Evolutionary conservation across 2,113 vertebrate species (phyloP).

Genomic region (Columbina picui): DNA sequence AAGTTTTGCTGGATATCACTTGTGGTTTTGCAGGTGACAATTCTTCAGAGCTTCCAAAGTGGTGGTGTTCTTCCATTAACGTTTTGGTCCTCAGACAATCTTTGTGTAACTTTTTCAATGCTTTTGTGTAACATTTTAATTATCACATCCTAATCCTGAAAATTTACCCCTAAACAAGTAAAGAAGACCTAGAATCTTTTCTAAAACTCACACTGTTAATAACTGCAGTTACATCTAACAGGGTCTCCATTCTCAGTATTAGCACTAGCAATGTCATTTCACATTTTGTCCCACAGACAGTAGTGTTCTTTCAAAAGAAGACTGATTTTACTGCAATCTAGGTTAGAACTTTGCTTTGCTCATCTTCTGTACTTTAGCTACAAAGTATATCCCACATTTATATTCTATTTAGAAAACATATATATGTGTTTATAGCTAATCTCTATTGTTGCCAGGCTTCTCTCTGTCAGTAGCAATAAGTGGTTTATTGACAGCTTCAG

Average conservation of each 20-base stretch:
- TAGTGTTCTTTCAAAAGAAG: not conserved
- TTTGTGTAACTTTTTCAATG: not conserved
- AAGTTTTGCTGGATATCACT: not conserved
- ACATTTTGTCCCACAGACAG: not conserved
- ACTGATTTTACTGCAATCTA: not conserved
- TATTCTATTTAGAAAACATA: not conserved
- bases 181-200: not conserved
- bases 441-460: not conserved
- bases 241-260: not conserved
- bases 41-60: not conserved
- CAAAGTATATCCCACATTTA: not conserved
- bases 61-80: not conserved
- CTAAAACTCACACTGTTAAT: not conserved
- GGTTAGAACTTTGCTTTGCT: not conserved
- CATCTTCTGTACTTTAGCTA: not conserved
- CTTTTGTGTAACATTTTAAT: not conserved
- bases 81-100: not conserved
- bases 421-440: not conserved
- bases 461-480: not conserved
- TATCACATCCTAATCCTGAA: not conserved
- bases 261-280: not conserved
- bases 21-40: not conserved
- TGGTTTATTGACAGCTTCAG: not conserved
- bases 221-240: not conserved
- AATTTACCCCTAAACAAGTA: not conserved